Percentiles rank a stretch among this genome's conserved stretches.
phyloP scores from a whole-genome alignment of 2,113 vertebrate species.

The Oncorhynchus nerka region DNA sequence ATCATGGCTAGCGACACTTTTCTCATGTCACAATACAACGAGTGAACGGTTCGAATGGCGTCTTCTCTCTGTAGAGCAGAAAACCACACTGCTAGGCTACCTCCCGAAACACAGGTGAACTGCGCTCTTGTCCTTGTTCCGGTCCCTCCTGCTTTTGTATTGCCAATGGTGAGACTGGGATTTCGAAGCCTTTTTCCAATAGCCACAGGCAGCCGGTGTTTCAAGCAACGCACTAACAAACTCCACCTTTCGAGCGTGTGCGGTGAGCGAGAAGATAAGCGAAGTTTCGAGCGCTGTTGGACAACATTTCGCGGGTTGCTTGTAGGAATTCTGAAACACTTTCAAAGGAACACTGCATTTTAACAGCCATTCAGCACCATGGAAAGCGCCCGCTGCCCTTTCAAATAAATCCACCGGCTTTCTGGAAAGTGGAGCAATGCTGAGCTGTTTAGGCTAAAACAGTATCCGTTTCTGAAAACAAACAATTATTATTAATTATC shows the following conservation, averaged over 20 bases:
- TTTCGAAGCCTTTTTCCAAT: conserved; percentile 8
- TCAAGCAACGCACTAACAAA: conserved; percentile 12
- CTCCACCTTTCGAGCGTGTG: conserved; percentile 27
- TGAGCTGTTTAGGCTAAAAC: too few relatives aligned
- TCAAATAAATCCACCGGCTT: too few relatives aligned
- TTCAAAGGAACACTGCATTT: too few relatives aligned
- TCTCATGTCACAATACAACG: background rate
- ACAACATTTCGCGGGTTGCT: background rate
- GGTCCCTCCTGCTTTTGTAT: background rate
- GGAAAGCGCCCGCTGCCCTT: background rate
- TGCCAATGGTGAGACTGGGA: background rate
- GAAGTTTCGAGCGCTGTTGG: background rate
- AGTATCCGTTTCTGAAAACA: too few relatives aligned
- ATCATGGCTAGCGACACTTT: conserved; percentile 30
- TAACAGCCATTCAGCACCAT: background rate
- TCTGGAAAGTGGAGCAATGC: too few relatives aligned
- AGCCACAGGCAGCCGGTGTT: background rate
- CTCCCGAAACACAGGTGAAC: background rate
- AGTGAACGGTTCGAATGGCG: background rate
- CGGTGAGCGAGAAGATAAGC: background rate
- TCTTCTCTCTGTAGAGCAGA: background rate
- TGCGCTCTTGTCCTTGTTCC: background rate
- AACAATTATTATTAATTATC: too few relatives aligned
- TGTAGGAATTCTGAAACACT: too few relatives aligned
- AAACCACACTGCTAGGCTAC: background rate